Percentiles rank a stretch among this genome's conserved stretches.
phyloP scores from a whole-genome alignment of 1,140 invertebrate species.

The Lucilia sericata region DNA sequence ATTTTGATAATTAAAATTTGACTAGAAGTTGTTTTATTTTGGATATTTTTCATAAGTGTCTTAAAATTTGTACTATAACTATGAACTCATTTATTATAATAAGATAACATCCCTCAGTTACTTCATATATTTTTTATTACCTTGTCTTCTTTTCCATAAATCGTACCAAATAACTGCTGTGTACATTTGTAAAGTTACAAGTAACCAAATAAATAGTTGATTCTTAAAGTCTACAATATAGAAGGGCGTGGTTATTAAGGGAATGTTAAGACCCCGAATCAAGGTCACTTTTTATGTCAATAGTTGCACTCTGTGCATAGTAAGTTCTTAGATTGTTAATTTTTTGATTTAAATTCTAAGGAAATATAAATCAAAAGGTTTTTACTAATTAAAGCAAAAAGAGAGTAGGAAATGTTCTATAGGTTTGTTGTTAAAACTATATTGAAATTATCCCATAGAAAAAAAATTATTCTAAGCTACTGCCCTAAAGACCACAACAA shows the following conservation, averaged over 20 bases:
- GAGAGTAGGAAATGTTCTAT: too few relatives aligned
- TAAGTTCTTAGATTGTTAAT: too few relatives aligned
- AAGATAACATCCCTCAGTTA: background rate
- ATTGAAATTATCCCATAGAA: background rate
- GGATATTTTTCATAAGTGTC: background rate
- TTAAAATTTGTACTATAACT: too few relatives aligned
- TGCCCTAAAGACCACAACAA: background rate
- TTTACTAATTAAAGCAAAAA: too few relatives aligned
- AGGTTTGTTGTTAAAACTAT: too few relatives aligned
- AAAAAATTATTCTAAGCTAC: background rate
- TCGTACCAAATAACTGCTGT: background rate
- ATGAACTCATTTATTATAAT: background rate
- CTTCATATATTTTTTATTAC: background rate
- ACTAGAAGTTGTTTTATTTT: background rate
- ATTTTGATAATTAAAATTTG: background rate
- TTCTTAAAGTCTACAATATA: background rate
- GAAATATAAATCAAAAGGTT: too few relatives aligned
- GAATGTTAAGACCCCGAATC: too few relatives aligned
- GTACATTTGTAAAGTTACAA: background rate
- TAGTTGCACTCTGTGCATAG: too few relatives aligned
- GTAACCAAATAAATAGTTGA: background rate
- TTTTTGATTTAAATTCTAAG: too few relatives aligned
- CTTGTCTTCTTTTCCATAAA: slow-evolving; percentile 1
- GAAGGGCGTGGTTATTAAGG: background rate
- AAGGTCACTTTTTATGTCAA: too few relatives aligned